Base-by-base conservation (phyloP, 2,888 invertebrate genomes). In the Agrotis ipsilon region DNA sequence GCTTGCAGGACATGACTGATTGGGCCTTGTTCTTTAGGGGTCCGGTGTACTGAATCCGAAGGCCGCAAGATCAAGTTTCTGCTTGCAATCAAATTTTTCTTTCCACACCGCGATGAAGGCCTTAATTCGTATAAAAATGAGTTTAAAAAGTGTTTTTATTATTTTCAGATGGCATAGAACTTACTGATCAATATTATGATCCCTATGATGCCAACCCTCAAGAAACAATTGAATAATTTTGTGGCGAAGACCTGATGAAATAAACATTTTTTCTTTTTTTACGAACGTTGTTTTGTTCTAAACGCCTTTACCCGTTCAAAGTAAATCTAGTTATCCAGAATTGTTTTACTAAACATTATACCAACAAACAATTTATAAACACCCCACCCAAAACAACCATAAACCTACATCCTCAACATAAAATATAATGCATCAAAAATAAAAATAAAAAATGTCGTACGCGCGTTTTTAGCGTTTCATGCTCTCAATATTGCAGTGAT, bases 401-500 rank as follows among this genome's bases (percentile, higher is more conserved):
- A 54, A 71, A 61, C 45, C 49, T 24, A 61, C 24, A 55, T 72
- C 46, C 19, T 46, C 19, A 11, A 59, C 61, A 65, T 59, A 51
- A 62, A 45, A 78, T 60, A 67, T 77, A 83, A 81, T 71, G 77
- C 73, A 81, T 54, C 45, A 63, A 68, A 69, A 67, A 67, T 73
- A 48, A 70, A n/a, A 55, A 48, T 68, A 61, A 65, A 54, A 74
- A 68, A 78, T 69, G 55, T 63, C 67, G 21, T 49, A 3, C 27
- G 57, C 52, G 64, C 70, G 54, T 51, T 73, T 83, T 72, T 71
- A 72, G 65, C 72, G 51, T 74, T 70, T 69, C 75, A 74, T 82
- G 61, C 68, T 78, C 70, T 72, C 75, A 75, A 86, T 85, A 85
- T 80, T 83, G 74, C 75, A 65, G 61, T 61, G 69, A 67, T 71